Conservation (phyloP, 2,113 vertebrate genomes). For the Plestiodon gilberti region DNA sequence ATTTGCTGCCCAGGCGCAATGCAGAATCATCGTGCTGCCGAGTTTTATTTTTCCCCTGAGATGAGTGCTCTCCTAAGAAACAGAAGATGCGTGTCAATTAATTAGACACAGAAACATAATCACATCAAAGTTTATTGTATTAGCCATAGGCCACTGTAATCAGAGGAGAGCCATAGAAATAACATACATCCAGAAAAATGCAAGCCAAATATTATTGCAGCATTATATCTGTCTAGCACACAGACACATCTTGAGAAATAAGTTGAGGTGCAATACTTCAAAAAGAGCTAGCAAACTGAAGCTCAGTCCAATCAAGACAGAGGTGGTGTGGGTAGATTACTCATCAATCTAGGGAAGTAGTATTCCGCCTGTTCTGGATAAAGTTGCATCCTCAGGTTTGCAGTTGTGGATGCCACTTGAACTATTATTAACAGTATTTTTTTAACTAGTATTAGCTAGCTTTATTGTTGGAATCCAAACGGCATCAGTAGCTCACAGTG, state of each 20-base stretch:
- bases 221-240: background rate
- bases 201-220: background rate
- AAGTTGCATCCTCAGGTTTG: too few relatives aligned
- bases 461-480: too few relatives aligned
- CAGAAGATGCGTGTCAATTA: constrained; percentile 51
- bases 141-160: background rate
- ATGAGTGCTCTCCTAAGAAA: constrained; percentile 71
- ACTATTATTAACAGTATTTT: too few relatives aligned
- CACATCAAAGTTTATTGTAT: background rate
- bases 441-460: too few relatives aligned
- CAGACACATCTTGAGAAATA: background rate
- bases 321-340: too few relatives aligned
- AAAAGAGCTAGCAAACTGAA: background rate
- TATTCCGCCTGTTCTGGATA: too few relatives aligned
- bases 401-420: too few relatives aligned
- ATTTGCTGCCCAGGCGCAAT: constrained; percentile 65
- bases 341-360: too few relatives aligned
- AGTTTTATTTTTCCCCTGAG: constrained; percentile 75
- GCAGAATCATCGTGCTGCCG: constrained; percentile 55
- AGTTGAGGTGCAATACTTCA: constrained; percentile 13
- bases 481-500: too few relatives aligned
- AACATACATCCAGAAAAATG: background rate
- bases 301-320: too few relatives aligned
- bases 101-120: constrained; percentile 24
- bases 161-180: background rate